Conservation (phyloP, 2,113 vertebrate genomes). For the Mobula birostris region DNA sequence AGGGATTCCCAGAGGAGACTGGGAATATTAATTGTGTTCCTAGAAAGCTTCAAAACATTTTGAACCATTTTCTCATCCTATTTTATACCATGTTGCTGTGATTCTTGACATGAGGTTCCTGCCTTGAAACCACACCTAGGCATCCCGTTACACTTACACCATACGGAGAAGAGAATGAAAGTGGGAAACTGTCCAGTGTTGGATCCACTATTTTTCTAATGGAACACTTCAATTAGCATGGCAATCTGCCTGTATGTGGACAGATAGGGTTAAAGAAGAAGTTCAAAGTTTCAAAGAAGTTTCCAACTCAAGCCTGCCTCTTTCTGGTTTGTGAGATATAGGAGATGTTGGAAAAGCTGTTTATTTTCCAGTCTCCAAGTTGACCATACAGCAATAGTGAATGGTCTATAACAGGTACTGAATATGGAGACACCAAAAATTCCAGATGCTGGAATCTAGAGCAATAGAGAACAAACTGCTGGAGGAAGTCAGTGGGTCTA, state of each 20-base stretch:
- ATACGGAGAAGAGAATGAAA: background rate
- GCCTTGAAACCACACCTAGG: background rate
- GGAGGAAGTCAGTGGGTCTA: too few relatives aligned
- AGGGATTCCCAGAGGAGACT: background rate
- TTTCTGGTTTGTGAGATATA: background rate
- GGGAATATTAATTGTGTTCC: too few relatives aligned
- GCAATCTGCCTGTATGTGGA: background rate
- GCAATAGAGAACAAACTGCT: too few relatives aligned
- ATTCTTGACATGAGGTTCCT: background rate
- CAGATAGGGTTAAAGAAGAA: too few relatives aligned
- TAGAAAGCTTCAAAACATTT: too few relatives aligned
- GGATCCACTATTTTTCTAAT: background rate
- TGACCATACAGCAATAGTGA: too few relatives aligned
- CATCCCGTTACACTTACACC: background rate
- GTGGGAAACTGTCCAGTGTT: background rate
- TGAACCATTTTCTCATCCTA: too few relatives aligned
- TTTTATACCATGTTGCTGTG: too few relatives aligned
- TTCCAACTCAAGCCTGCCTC: background rate
- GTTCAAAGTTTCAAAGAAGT: background rate
- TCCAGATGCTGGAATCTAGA: too few relatives aligned
- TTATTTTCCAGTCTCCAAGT: too few relatives aligned
- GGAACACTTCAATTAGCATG: background rate
- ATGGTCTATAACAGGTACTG: too few relatives aligned
- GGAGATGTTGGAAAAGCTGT: background rate
- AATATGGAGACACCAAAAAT: too few relatives aligned